Evolutionary conservation across 1,140 invertebrate species (phyloP).

Genomic region (Teleopsis dalmanni): DNA sequence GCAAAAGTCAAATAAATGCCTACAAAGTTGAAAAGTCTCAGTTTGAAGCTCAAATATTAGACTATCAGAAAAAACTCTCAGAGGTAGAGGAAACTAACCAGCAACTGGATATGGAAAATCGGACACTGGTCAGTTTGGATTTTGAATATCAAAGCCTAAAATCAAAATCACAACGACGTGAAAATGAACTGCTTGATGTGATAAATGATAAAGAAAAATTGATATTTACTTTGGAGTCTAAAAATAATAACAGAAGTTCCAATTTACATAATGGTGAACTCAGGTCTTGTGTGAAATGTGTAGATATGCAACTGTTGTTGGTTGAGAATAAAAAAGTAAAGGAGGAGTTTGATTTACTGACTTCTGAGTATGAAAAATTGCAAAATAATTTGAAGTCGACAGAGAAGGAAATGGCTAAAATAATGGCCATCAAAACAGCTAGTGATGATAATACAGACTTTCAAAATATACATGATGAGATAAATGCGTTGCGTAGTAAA

Average conservation of each 20-base stretch:
- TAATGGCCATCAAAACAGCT: too few relatives aligned
- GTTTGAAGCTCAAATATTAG: too few relatives aligned
- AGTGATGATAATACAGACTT: slow-evolving; percentile 13
- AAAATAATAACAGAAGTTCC: slow-evolving; percentile 15
- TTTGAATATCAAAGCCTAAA: slow-evolving; percentile 34
- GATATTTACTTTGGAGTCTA: slow-evolving; percentile 14
- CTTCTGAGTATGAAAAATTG: slow-evolving; percentile 5
- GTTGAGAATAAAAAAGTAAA: slow-evolving; percentile 12
- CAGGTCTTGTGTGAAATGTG: slow-evolving; percentile 22
- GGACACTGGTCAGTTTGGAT: slow-evolving; percentile 29
- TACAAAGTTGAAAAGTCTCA: too few relatives aligned
- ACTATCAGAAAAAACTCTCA: too few relatives aligned
- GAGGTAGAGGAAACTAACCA: slow-evolving; percentile 18
- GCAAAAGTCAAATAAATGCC: too few relatives aligned
- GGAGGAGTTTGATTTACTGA: slow-evolving; percentile 9
- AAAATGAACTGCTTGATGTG: slow-evolving; percentile 25
- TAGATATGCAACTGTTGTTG: slow-evolving; percentile 19
- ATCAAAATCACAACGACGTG: slow-evolving; percentile 26
- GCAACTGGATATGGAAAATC: slow-evolving; percentile 35
- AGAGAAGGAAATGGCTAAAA: not conserved
- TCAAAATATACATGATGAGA: slow-evolving; percentile 20
- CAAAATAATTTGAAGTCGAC: slow-evolving; percentile 1
- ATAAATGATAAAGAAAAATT: slow-evolving; percentile 26
- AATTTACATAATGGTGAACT: slow-evolving; percentile 17
- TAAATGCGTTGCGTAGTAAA: slow-evolving; percentile 13